These are phyloP conservation scores for Drosophila ohnishii DNA, from an alignment of 1,140 invertebrate genomes.

Conservation along the genomic window DNA sequence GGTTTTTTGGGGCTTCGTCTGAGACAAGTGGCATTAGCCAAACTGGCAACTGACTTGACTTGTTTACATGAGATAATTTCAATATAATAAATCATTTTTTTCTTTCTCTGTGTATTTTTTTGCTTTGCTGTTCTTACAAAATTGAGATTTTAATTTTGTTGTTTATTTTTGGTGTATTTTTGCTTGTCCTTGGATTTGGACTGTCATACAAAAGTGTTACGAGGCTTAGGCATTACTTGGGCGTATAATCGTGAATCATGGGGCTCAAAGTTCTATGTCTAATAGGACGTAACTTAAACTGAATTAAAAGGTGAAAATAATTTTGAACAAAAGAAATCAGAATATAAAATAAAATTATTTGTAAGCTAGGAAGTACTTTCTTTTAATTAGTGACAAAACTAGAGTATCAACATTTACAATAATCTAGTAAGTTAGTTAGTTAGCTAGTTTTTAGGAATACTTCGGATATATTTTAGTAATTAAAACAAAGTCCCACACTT, in stretches of 20 bases:
- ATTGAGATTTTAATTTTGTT: constrained; percentile 37
- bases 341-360: no score
- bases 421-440: no score
- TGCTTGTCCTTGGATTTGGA: constrained; percentile 64
- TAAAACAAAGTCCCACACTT: background rate
- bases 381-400: no score
- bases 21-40: constrained; percentile 78
- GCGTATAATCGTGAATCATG: constrained; percentile 18
- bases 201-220: constrained; percentile 64
- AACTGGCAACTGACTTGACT: constrained; percentile 74
- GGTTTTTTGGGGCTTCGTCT: constrained; percentile 16
- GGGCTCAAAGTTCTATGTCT: constrained; percentile 9
- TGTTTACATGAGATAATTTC: constrained; percentile 82
- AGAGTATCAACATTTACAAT: no score
- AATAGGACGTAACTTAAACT: no score
- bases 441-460: no score
- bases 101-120: constrained; percentile 35
- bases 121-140: constrained; percentile 38
- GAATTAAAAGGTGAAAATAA: background rate
- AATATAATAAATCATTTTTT: constrained; percentile 80
- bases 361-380: no score
- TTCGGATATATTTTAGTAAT: background rate
- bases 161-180: constrained; percentile 23
- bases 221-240: constrained; percentile 39
- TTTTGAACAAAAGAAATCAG: background rate